Evolutionary conservation across 2,113 vertebrate genomes (phyloP).

Genomic region (Nannospalax galili): DNA sequence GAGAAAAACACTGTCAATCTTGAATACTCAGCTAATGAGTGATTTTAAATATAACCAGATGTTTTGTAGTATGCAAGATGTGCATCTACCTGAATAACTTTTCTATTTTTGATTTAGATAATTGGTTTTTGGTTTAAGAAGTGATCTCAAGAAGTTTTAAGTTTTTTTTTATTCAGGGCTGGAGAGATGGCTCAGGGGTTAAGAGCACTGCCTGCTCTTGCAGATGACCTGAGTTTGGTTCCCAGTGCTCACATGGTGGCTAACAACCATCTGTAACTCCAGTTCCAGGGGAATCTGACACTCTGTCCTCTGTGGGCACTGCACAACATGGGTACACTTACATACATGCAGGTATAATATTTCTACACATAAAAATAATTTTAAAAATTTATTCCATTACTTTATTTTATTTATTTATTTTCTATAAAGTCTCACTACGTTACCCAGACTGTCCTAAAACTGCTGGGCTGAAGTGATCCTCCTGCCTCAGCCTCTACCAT

Average conservation of each 20-base stretch:
- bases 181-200: too few species aligned
- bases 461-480: background rate
- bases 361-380: too few species aligned
- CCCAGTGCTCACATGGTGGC: too few species aligned
- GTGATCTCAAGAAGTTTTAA: slow-evolving; percentile 30
- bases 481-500: background rate
- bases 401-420: background rate
- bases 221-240: too few species aligned
- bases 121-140: slow-evolving; percentile 21
- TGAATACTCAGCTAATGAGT: slow-evolving; percentile 21
- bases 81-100: slow-evolving; percentile 4
- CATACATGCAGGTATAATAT: too few species aligned
- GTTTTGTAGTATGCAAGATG: slow-evolving; percentile 17
- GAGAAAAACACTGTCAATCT: slow-evolving; percentile 15
- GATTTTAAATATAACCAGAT: slow-evolving; percentile 59
- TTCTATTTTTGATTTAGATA: slow-evolving; percentile 39
- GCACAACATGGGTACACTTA: too few species aligned
- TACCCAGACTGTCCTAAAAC: background rate
- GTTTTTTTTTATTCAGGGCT: too few species aligned
- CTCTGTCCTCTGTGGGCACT: too few species aligned
- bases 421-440: background rate
- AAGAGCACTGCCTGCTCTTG: too few species aligned
- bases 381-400: background rate
- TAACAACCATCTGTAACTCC: too few species aligned
- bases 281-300: too few species aligned